Evolutionary conservation across 1,140 invertebrate species (phyloP), one percentile per base, ranked within the genome.

Genomic region (Hylaeus volcanicus): DNA sequence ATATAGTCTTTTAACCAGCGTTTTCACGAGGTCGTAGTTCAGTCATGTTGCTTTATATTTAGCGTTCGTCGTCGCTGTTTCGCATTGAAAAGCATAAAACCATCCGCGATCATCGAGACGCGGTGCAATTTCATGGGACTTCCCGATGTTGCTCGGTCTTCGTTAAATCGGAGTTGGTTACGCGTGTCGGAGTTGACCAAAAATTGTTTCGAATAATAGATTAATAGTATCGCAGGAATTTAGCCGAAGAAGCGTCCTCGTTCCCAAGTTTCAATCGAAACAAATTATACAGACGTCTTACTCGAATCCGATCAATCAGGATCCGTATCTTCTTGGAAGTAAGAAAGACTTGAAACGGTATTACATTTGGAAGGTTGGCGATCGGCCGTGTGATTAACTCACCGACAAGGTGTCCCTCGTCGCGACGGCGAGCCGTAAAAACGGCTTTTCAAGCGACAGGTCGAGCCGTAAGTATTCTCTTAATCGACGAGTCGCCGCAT

Each of bases 1-100:
- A 83, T 83, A 83, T 79, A 86, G 68, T 86, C 75, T 71, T 51
- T 63, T 37, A 60, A 68, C 74, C 71, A 81, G 58, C 84, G 71
- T 74, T 86, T 86, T 61, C 43, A 65, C 63, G 48, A 61, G 72
- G 72, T 86, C 83, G 72, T 79, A 75, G 81, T 83, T 86, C 74
- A 88, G 70, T 86, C 86, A 77, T 87, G 89, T 86, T 86, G 86
- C 74, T 85, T 90, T 91, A 91, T 91, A 90, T 91, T 90, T 91
- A 91, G 89, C 87, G 73, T 82, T 63, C 39, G 41, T 71, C 64
- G 60, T 26, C 37, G 8, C 9, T n/a, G 58, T 8, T 26, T 15
- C 45, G 53, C 43, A 51, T 68, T 45, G 64, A 15, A 43, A 6
- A 55, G 41, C 41, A 14, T n/a, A 26, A 58, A 48, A 58, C 41